Base-by-base conservation (phyloP, 2,888 invertebrate genomes). In the Tachystola acroxantha region DNA sequence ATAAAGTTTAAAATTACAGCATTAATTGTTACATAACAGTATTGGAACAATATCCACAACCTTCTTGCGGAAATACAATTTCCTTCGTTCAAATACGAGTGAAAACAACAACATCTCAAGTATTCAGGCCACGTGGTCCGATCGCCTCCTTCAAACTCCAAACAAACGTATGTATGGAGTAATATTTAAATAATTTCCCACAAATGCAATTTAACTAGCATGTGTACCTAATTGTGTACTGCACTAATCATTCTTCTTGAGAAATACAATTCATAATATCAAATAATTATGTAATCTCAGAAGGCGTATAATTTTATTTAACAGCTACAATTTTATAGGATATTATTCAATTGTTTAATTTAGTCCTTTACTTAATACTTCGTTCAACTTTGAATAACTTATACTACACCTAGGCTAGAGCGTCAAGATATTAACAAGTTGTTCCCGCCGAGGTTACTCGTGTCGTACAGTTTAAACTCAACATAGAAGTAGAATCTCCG, bases 381-480 rank as follows among this genome's bases (percentile, higher is more conserved):
- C 67, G 68, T 69, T 78, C 57, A 69, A 67, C 54, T 65, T 67
- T 47, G 59, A 61, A 60, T 64, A 64, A 60, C 63, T 70, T 75
- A 68, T 46, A 55, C 64, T 75, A 76, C 47, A 52, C 43, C 62
- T 70, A 69, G 57, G 59, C 60, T 72, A 77, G 62, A 69, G 67
- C 63, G 68, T 65, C 59, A 59, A 53, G 63, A 57, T 62, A 61
- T 53, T 63, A 69, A 67, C 69, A 72, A 66, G 59, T 79, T 76
- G 80, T 72, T 79, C 78, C 81, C 77, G 65, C 61, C 64, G 62
- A 65, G 61, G 55, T 62, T 52, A 55, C 57, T 57, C 53, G 57
- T 45, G 53, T 59, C 59, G 46, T 51, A 50, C 57, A n/a, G n/a
- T n/a, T n/a, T n/a, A n/a, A n/a, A n/a, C n/a, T 54, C 12, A 26